Conservation (phyloP, 2,113 vertebrate species). For the Grus americana region DNA sequence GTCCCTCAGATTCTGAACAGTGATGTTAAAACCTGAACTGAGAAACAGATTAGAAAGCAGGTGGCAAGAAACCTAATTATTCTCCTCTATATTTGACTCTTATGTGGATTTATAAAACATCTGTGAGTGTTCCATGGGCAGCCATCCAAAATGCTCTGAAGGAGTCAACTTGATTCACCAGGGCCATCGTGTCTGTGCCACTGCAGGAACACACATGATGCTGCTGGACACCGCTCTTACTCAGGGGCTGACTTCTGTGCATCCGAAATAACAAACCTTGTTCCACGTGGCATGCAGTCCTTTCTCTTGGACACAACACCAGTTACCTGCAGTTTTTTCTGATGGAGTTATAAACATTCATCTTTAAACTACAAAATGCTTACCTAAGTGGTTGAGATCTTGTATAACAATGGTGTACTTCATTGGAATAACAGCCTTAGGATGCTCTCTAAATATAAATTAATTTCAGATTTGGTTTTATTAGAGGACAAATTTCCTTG, state of each 20-base stretch:
- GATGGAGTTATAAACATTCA: not conserved
- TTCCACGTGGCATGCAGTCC: accelerated
- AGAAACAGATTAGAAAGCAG: conserved; percentile 15
- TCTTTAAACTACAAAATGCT: not conserved
- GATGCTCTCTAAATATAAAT: not conserved
- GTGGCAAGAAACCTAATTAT: not conserved
- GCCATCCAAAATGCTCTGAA: not conserved
- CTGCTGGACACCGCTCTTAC: not conserved
- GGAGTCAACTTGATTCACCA: not conserved
- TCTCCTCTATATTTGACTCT: not conserved
- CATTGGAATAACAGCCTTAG: not conserved
- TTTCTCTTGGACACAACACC: not conserved
- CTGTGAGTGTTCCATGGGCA: not conserved
- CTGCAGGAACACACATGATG: not conserved
- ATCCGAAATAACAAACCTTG: not conserved
- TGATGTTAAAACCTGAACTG: not conserved
- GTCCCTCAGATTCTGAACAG: not conserved
- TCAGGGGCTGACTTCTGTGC: not conserved
- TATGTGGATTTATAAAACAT: conserved; percentile 15
- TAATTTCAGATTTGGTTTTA: not conserved
- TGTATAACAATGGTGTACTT: not conserved
- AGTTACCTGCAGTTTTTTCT: not conserved
- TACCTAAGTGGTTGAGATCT: not conserved
- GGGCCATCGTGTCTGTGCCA: not conserved
- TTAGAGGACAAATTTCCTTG: not conserved